Base-by-base conservation (phyloP, 2,797 vertebrate species). In the Macropodus opercularis region DNA sequence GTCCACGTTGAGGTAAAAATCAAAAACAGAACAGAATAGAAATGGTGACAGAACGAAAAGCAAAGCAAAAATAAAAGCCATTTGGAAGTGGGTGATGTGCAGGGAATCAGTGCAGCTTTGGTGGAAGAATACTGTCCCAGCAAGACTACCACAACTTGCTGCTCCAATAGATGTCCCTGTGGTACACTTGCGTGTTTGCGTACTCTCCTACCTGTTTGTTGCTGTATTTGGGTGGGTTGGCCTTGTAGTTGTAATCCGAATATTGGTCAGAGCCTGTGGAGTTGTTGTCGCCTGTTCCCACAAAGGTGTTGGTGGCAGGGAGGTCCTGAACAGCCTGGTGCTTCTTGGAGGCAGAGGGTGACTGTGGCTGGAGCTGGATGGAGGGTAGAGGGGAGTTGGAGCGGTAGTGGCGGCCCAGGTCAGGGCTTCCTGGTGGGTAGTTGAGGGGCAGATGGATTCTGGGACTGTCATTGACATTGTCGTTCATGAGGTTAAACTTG, bases 211-310 rank as follows among this genome's bases (percentile, higher is more conserved):
- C 98, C 98, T 99, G 98, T 95, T 99, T 99, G 94, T 90, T 96
- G 96, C 92, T 95, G 94, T 98, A 98, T 96, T 99, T 99, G 86
- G 96, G 96, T 72, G 95, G 95, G 82, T 97, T 98, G 92, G 96
- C 95, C 92, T 97, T 97, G 94, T 97, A 99, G 96, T 96, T 98
- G 96, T 98, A 98, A 96, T 99, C 96, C 90, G 96, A 99, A 91
- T 98, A 99, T 91, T 98, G 98, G 93, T 99, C 98, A 2, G 97
- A 99, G 84, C 98, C 96, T 0, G 96, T 98, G 5, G 98, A 99
- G 86, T 94, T 98, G 93, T 94, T 98, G 93, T 99, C 97, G 55
- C 96, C 96, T 0, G 96, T 98, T 72, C 97, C 98, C 86, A 99
- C 98, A 55, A 99, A 99, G 68, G 98, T 99, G 91, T 99, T 99